Conservation (phyloP, 1,140 invertebrate genomes). For the Globodera rostochiensis region DNA sequence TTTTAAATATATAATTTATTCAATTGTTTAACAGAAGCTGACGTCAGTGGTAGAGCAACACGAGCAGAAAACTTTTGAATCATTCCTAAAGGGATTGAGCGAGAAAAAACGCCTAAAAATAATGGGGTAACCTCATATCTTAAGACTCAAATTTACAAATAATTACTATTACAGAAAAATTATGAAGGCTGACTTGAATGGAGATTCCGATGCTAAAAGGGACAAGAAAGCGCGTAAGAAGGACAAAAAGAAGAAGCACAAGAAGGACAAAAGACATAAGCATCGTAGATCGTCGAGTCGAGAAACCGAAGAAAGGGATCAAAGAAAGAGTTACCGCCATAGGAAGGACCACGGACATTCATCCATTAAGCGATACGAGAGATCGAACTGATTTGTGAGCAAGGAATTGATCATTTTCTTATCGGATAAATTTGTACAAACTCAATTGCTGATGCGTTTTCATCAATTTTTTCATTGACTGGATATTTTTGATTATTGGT, state of each 20-base stretch:
- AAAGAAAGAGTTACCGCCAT: not conserved
- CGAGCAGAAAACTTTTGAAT: slow-evolving; percentile 41
- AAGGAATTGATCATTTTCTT: too few relatives aligned
- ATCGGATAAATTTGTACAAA: too few relatives aligned
- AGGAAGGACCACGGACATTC: too few relatives aligned
- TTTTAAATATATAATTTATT: not conserved
- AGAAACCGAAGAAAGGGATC: not conserved
- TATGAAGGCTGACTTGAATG: slow-evolving; percentile 35
- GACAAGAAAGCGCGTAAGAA: slow-evolving; percentile 41
- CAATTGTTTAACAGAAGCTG: slow-evolving; percentile 31
- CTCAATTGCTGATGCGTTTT: too few relatives aligned
- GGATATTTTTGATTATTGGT: slow-evolving; percentile 10
- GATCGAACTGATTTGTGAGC: too few relatives aligned
- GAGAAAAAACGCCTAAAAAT: slow-evolving; percentile 48
- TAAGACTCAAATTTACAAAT: not conserved
- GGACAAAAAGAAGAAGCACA: slow-evolving; percentile 42
- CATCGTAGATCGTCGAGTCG: slow-evolving; percentile 8
- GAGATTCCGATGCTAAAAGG: slow-evolving; percentile 19
- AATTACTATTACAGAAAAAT: slow-evolving; percentile 42
- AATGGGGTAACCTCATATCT: slow-evolving; percentile 40
- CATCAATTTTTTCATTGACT: not conserved
- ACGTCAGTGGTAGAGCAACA: slow-evolving; percentile 15
- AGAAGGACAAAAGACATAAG: slow-evolving; percentile 11
- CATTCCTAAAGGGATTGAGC: slow-evolving; percentile 43
- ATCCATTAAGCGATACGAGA: too few relatives aligned